Evolutionary conservation across 2,113 vertebrate species (phyloP).

Genomic region (Elanus axillaris): DNA sequence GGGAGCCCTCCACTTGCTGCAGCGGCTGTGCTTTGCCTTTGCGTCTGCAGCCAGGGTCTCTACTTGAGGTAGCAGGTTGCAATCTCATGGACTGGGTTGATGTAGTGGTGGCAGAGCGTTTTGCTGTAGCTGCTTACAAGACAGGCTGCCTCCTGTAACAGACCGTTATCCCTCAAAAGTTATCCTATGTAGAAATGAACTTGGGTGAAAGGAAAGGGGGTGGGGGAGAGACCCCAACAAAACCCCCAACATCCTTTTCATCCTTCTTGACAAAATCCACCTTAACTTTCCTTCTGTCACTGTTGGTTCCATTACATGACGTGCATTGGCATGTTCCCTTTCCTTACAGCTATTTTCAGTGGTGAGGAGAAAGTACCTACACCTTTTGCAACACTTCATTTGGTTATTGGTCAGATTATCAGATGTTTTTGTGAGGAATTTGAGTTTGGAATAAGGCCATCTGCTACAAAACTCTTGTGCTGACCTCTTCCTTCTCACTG

Average conservation of each 20-base stretch:
- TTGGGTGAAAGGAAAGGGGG: not conserved
- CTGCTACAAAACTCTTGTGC: not conserved
- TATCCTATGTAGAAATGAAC: not conserved
- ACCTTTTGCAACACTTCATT: not conserved
- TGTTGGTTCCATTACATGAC: not conserved
- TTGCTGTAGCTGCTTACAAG: not conserved
- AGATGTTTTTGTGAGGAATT: not conserved
- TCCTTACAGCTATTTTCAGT: not conserved
- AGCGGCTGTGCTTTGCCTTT: not conserved
- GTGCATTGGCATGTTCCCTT: accelerated
- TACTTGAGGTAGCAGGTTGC: no score
- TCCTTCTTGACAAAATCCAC: not conserved
- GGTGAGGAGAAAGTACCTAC: not conserved
- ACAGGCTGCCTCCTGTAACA: not conserved
- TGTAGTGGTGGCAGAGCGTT: not conserved
- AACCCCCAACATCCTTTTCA: not conserved
- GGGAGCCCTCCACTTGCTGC: not conserved
- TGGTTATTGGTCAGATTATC: not conserved
- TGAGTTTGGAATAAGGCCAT: not conserved
- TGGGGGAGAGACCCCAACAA: no score
- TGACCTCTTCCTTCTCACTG: not conserved
- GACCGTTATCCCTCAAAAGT: not conserved
- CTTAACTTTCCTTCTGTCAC: not conserved
- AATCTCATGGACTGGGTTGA: not conserved
- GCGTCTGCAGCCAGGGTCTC: not conserved